Evolutionary conservation across 2,113 vertebrate genomes (phyloP).

Genomic region (Geococcyx californianus): DNA sequence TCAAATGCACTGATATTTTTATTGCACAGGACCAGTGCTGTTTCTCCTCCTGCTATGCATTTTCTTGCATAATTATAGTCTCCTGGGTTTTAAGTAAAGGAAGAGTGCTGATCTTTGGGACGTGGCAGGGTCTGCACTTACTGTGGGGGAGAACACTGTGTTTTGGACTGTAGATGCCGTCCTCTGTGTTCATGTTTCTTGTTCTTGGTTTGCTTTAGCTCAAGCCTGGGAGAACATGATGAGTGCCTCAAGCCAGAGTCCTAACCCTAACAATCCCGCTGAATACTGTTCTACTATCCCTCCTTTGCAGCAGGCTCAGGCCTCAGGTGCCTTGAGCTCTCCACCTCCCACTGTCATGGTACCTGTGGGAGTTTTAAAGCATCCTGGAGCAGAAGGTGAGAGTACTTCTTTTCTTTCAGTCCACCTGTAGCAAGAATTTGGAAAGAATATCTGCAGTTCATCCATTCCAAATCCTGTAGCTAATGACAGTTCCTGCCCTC

Average conservation of each 20-base stretch:
- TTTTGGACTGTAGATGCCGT: slow-evolving; percentile 20
- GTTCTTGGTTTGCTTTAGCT: slow-evolving; percentile 83
- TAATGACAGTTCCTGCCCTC: not conserved
- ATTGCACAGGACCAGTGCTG: not conserved
- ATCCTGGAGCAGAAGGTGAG: slow-evolving; percentile 90
- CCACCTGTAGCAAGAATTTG: slow-evolving; percentile 33
- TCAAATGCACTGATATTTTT: not conserved
- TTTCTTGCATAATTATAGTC: not conserved
- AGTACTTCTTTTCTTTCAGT: slow-evolving; percentile 27
- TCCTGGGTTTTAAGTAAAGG: not conserved
- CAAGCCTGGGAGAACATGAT: slow-evolving; percentile 89
- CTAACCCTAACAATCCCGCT: slow-evolving; percentile 97
- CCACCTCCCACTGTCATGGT: slow-evolving; percentile 99
- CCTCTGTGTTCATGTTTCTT: slow-evolving; percentile 67
- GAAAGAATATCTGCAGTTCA: slow-evolving; percentile 6
- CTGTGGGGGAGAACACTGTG: not conserved
- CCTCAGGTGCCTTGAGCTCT: slow-evolving; percentile 93
- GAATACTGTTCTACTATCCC: slow-evolving; percentile 99
- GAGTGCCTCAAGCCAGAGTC: slow-evolving; percentile 88
- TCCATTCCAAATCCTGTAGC: not conserved
- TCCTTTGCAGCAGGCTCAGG: slow-evolving; percentile 97
- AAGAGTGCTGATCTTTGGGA: not conserved
- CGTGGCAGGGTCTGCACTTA: not conserved
- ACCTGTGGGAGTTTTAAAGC: slow-evolving; percentile 95
- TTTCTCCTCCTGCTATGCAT: not conserved